Conservation (phyloP, 1,140 invertebrate species). For the Bicyclus anynana region DNA sequence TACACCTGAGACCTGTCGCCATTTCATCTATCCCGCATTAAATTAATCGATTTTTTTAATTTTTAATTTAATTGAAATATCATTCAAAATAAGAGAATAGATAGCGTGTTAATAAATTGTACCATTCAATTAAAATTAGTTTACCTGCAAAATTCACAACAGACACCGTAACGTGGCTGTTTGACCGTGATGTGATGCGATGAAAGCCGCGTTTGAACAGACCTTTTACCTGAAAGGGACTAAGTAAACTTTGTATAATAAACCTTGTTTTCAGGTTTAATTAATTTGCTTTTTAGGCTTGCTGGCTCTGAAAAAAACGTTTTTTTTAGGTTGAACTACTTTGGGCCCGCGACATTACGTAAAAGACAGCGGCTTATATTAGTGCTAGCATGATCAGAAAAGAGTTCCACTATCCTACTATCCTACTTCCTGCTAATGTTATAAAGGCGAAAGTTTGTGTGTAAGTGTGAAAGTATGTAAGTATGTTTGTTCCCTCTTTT, state of each 20-base stretch:
- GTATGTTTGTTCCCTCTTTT: too few relatives aligned
- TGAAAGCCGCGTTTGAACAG: neutral
- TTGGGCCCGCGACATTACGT: neutral
- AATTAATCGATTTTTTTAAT: too few relatives aligned
- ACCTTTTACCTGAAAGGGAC: conserved; percentile 4
- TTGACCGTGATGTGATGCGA: neutral
- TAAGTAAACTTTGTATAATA: conserved; percentile 12
- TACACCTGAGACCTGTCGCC: too few relatives aligned
- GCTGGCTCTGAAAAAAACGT: conserved; percentile 6
- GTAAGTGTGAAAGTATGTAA: too few relatives aligned
- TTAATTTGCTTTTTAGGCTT: conserved; percentile 19
- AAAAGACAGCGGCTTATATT: neutral
- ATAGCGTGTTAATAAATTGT: neutral
- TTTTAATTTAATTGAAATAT: too few relatives aligned
- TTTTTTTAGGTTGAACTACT: conserved; percentile 6
- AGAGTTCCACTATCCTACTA: too few relatives aligned
- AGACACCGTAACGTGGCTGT: neutral
- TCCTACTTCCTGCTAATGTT: too few relatives aligned
- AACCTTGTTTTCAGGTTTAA: conserved; percentile 10
- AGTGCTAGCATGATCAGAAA: too few relatives aligned
- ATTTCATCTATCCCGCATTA: too few relatives aligned
- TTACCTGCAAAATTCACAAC: neutral
- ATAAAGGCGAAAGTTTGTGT: too few relatives aligned
- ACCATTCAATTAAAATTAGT: neutral
- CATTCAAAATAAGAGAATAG: too few relatives aligned